Conservation (phyloP, 2,113 vertebrate genomes). For the Nyctibius bracteatus region DNA sequence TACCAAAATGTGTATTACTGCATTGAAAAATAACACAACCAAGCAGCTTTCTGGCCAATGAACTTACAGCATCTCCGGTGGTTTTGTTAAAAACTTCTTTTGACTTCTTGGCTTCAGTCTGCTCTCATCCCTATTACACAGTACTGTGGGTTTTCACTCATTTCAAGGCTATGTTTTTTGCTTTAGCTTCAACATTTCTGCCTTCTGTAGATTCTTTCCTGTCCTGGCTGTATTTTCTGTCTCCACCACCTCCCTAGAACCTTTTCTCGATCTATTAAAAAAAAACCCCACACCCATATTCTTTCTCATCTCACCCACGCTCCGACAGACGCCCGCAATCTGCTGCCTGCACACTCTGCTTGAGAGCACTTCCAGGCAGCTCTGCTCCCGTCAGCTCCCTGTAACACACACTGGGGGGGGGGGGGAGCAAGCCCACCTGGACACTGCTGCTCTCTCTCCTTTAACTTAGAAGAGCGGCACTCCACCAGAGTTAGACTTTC, state of each 20-base stretch:
- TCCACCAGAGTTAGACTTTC: background rate
- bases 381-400: background rate
- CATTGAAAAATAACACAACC: background rate
- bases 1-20: background rate
- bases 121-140: background rate
- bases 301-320: background rate
- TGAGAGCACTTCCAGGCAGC: background rate
- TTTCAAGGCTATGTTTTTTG: background rate
- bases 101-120: background rate
- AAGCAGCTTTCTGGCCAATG: background rate
- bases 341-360: background rate
- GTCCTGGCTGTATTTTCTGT: background rate
- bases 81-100: background rate
- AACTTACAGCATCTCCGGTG: background rate
- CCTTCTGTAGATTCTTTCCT: background rate
- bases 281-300: background rate
- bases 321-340: fast-evolving
- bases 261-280: background rate
- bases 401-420: background rate
- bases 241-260: background rate
- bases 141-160: background rate
- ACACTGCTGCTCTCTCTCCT: background rate
- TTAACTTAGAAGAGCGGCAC: background rate
- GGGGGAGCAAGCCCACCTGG: background rate
- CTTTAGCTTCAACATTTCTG: background rate